phyloP scores from a whole-genome alignment of 2,797 vertebrate genomes.

The Chrosomus eos region DNA sequence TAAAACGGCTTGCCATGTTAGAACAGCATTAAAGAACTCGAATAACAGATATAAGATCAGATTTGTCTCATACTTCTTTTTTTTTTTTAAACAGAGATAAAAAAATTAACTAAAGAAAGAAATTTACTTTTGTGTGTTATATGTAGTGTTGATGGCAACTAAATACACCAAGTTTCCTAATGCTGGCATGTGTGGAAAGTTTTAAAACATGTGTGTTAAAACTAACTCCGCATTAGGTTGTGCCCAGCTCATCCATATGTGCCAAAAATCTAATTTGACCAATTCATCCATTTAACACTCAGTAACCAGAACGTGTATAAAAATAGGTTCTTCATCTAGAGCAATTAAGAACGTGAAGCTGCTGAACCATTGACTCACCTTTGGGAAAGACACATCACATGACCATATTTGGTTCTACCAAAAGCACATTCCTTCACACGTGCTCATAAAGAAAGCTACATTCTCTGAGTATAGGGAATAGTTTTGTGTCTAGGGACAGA shows the following conservation, averaged over 20 bases:
- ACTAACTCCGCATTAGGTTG: background rate
- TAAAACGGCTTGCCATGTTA: no score
- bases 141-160: background rate
- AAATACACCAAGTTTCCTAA: background rate
- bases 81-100: no score
- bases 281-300: background rate
- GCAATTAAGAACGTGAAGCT: conserved; percentile 22
- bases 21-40: no score
- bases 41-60: no score
- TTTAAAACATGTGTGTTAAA: background rate
- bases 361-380: conserved; percentile 13
- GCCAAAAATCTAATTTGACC: conserved; percentile 14
- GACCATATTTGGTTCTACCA: conserved; percentile 61
- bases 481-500: conserved; percentile 50
- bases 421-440: conserved; percentile 66
- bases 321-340: conserved; percentile 25
- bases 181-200: background rate
- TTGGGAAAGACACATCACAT: conserved; percentile 53
- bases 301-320: background rate
- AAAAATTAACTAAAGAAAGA: no score
- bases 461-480: conserved; percentile 30
- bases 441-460: conserved; percentile 63
- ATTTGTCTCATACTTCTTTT: no score
- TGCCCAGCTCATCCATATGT: background rate
- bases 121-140: no score